A percentile compares a stretch with the other conserved stretches of the same genome.
phyloP scores from a whole-genome alignment of 1,140 invertebrate genomes.

The Mesaphorura yosii region DNA sequence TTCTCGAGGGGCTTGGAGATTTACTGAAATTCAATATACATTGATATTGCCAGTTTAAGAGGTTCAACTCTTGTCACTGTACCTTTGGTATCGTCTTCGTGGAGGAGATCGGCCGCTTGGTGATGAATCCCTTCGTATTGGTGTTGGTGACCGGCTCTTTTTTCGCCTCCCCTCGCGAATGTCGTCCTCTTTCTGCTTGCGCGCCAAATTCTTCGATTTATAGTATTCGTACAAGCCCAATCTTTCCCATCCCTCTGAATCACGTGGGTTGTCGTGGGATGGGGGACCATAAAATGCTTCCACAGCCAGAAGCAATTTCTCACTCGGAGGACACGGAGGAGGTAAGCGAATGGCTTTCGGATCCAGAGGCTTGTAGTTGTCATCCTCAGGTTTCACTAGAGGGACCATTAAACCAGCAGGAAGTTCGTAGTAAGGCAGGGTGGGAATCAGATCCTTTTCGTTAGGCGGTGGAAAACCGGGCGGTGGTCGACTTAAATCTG shows the following conservation, averaged over 20 bases:
- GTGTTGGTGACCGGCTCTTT: slow-evolving; percentile 50
- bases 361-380: slow-evolving; percentile 77
- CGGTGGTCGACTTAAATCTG: slow-evolving; percentile 72
- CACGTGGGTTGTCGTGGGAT: slow-evolving; percentile 81
- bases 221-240: slow-evolving; percentile 94
- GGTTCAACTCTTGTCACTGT: slow-evolving; percentile 1
- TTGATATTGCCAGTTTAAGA: neutral
- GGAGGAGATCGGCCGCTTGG: slow-evolving; percentile 21
- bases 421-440: slow-evolving; percentile 88
- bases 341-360: slow-evolving; percentile 80
- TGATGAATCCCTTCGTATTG: slow-evolving; percentile 19
- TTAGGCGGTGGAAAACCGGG: slow-evolving; percentile 53
- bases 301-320: slow-evolving; percentile 77
- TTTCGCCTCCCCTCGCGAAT: slow-evolving; percentile 50
- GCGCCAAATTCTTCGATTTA: slow-evolving; percentile 82
- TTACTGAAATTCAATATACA: slow-evolving; percentile 16
- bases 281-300: slow-evolving; percentile 90
- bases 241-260: slow-evolving; percentile 97
- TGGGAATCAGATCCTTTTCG: slow-evolving; percentile 66
- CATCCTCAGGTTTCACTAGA: slow-evolving; percentile 79
- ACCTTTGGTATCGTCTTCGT: slow-evolving; percentile 57
- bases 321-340: slow-evolving; percentile 82
- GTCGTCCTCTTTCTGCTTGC: slow-evolving; percentile 78
- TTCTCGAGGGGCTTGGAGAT: slow-evolving; percentile 37
- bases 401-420: slow-evolving; percentile 92